Percentiles rank a stretch among this genome's conserved stretches.
phyloP scores from a whole-genome alignment of 2,797 vertebrate species.

The Mareca strepera region DNA sequence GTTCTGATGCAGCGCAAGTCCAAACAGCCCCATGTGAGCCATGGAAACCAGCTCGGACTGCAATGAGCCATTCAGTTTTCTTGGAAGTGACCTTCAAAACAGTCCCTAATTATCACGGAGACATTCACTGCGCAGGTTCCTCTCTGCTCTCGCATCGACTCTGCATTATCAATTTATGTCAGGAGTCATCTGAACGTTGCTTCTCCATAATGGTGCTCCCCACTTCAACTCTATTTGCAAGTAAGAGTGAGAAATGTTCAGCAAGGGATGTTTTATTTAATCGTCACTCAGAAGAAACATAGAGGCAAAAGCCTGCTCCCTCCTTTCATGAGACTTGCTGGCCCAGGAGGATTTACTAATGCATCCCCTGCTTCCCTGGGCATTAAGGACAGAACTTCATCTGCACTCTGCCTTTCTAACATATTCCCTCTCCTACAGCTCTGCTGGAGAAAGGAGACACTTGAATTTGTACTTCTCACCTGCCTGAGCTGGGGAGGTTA shows the following conservation, averaged over 20 bases:
- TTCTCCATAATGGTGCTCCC: background rate
- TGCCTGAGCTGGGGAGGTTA: background rate
- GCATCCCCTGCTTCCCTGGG: background rate
- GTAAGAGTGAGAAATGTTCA: background rate
- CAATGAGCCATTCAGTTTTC: conserved; percentile 28
- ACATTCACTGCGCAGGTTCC: background rate
- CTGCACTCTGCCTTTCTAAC: background rate
- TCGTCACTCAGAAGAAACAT: background rate
- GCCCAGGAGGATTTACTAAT: background rate
- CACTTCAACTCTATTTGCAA: conserved; percentile 17
- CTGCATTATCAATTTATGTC: background rate
- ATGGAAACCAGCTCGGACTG: conserved; percentile 28
- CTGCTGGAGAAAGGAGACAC: conserved; percentile 6
- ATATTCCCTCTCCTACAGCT: background rate
- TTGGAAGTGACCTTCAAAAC: conserved; percentile 45
- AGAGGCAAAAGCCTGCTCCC: background rate
- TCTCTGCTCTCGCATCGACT: background rate
- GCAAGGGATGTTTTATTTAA: background rate
- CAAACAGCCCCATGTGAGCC: conserved; percentile 8
- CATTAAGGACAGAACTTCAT: background rate
- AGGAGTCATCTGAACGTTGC: background rate
- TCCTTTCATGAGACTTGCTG: background rate
- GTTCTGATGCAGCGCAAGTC: background rate
- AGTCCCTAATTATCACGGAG: background rate
- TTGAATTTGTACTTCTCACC: conserved; percentile 15